Evolutionary conservation across 2,888 invertebrate genomes (phyloP), one percentile per base, ranked within the genome.

Genomic region (Erebia aethiops): DNA sequence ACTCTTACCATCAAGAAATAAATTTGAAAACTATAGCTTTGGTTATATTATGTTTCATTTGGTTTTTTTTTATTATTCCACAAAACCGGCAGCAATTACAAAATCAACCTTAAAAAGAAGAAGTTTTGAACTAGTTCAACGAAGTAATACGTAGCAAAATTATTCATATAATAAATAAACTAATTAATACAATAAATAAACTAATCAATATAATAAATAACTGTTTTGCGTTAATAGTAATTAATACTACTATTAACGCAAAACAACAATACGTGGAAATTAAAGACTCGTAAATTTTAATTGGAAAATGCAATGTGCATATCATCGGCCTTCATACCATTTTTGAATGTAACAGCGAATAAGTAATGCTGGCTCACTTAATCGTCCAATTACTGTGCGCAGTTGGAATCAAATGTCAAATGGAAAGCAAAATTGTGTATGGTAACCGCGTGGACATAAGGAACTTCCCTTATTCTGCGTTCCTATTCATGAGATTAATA

Each of bases 391-490:
- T 66, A 66, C 46, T 66, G 21, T 43, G 18, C 14, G 56, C 65
- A 56, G 65, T 66, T 57, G 56, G 7, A 66, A 56, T 21, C 43
- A 66, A 66, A 57, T 66, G 56, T 66, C 56, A 57, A 46, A 71
- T 78, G 54, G 77, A 79, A 56, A 64, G 75, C 0, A 78, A 63
- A 52, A 70, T 80, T 8, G 75, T 80, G 7, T 72, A 76, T 0
- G 79, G 79, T 14, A 26, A 74, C 10, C 71, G 51, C 8, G 73
- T 77, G 0, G 26, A 70, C 1, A 80, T 80, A 68, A 60, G 74
- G 5, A 43, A 78, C 0, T 82, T 74, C 64, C 76, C 81, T 26
- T 78, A 83, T 73, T 80, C 81, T 0, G 81, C 77, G 7, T 80
- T 77, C 67, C 41, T 82, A 26, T 61, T 64, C 13, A 68, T 80